Evolutionary conservation across 2,113 vertebrate species (phyloP).

Genomic region (Eudorcas thomsonii): DNA sequence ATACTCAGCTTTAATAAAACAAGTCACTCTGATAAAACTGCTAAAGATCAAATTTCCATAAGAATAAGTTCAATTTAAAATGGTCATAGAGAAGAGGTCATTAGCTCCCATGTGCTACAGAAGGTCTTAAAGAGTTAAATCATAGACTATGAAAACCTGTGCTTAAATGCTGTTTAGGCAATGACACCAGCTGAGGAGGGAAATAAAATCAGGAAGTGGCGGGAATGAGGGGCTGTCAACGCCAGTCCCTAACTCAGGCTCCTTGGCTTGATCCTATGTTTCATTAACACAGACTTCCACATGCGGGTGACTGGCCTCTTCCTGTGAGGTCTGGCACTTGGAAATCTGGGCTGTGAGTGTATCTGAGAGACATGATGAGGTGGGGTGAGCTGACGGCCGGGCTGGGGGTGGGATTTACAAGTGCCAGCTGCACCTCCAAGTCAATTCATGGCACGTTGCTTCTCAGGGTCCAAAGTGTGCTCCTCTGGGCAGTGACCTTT

Average conservation of each 20-base stretch:
- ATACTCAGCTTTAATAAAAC: conserved; percentile 53
- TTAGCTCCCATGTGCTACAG: conserved; percentile 53
- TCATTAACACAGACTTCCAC: conserved; percentile 45
- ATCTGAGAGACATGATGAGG: background rate
- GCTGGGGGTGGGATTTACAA: background rate
- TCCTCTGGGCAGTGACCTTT: background rate
- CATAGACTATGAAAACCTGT: conserved; percentile 74
- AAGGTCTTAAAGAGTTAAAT: conserved; percentile 80
- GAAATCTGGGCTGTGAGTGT: background rate
- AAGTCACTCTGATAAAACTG: conserved; percentile 73
- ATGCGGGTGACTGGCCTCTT: conserved; percentile 26
- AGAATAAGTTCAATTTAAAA: conserved; percentile 78
- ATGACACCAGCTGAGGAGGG: conserved; percentile 57
- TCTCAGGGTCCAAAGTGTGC: background rate
- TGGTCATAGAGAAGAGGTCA: conserved; percentile 60
- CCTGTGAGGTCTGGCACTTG: conserved; percentile 48
- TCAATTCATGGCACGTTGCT: too few relatives aligned
- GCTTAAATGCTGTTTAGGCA: conserved; percentile 76
- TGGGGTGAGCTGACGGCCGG: background rate
- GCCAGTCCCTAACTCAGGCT: conserved; percentile 5
- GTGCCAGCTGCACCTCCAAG: background rate
- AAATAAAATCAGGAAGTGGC: conserved; percentile 65
- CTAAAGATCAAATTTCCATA: conserved; percentile 76
- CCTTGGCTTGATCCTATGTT: background rate
- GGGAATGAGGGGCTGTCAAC: conserved; percentile 23